Conservation (phyloP, 2,888 invertebrate species). For the Acleris sparsana region DNA sequence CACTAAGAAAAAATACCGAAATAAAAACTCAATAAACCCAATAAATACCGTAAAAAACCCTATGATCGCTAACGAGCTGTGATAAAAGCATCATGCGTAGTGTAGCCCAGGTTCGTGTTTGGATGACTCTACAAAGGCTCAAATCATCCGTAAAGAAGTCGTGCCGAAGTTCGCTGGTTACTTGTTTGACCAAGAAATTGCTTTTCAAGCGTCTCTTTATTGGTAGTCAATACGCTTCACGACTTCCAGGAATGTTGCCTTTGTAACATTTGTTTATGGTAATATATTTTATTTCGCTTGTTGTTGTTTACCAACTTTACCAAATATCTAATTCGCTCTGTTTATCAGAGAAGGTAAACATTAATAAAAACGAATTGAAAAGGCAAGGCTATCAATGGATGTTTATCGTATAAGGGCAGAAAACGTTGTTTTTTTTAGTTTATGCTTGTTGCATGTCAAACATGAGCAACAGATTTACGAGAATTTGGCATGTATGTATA, state of each 20-base stretch:
- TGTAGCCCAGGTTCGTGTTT: slow-evolving; percentile 3
- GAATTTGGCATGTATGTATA: too few relatives aligned
- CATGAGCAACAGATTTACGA: too few relatives aligned
- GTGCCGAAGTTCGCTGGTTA: slow-evolving; percentile 19
- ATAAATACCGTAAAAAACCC: slow-evolving; percentile 14
- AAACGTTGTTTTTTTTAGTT: too few relatives aligned
- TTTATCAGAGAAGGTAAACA: not conserved
- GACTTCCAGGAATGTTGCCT: slow-evolving; percentile 16
- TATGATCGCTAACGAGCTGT: slow-evolving; percentile 6
- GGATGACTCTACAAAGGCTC: slow-evolving; percentile 27
- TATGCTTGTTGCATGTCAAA: too few relatives aligned
- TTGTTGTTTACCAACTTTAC: slow-evolving; percentile 13
- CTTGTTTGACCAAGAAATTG: slow-evolving; percentile 38
- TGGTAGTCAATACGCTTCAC: slow-evolving; percentile 25
- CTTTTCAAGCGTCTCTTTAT: slow-evolving; percentile 23
- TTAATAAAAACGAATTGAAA: too few relatives aligned
- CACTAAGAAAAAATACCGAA: too few relatives aligned
- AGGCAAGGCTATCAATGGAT: too few relatives aligned
- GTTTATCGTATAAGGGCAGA: too few relatives aligned
- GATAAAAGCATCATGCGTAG: slow-evolving; percentile 3
- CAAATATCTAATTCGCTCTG: not conserved
- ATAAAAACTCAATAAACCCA: too few relatives aligned
- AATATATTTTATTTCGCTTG: slow-evolving; percentile 17
- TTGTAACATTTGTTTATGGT: slow-evolving; percentile 22
- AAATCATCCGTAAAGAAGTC: slow-evolving; percentile 26